These are phyloP conservation scores for Catalaphyllia jardinei DNA, from an alignment of 64 coral and sea anemone species.

Conservation along the genomic window DNA sequence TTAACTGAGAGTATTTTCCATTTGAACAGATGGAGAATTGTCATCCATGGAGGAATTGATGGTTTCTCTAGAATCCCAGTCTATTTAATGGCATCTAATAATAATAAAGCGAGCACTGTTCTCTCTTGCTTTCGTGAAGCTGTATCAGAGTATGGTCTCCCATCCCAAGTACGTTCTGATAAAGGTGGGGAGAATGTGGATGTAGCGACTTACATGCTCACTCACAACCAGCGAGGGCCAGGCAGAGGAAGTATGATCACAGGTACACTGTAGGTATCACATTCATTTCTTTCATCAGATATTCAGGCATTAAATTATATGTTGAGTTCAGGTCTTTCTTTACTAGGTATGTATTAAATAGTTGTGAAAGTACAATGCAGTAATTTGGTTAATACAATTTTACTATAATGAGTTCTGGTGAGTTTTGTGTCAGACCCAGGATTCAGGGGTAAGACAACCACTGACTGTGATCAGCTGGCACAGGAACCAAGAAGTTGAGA, in stretches of 20 bases:
- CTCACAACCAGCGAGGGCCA: slow-evolving; percentile 15
- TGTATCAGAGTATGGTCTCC: slow-evolving; percentile 65
- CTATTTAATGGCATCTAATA: slow-evolving; percentile 23
- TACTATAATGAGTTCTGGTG: too few relatives aligned
- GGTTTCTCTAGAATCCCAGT: slow-evolving; percentile 27
- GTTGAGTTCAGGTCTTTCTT: too few relatives aligned
- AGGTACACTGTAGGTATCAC: not conserved
- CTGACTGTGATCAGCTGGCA: too few relatives aligned
- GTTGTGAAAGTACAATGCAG: too few relatives aligned
- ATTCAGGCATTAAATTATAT: too few relatives aligned
- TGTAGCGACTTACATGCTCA: slow-evolving; percentile 22
- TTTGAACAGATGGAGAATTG: slow-evolving; percentile 31
- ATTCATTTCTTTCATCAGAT: too few relatives aligned
- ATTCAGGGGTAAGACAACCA: too few relatives aligned
- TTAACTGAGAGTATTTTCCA: not conserved
- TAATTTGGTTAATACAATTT: too few relatives aligned
- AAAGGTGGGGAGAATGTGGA: slow-evolving; percentile 54
- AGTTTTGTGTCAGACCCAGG: too few relatives aligned
- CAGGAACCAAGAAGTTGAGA: too few relatives aligned
- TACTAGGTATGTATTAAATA: too few relatives aligned
- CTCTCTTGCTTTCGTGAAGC: slow-evolving; percentile 45
- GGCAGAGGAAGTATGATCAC: slow-evolving; percentile 63
- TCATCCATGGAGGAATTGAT: slow-evolving; percentile 22
- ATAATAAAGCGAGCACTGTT: slow-evolving; percentile 56
- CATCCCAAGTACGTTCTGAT: slow-evolving; percentile 67